A percentile compares a stretch with the other conserved stretches of the same genome.
phyloP scores from a whole-genome alignment of 2,888 invertebrate genomes.

The Chymomyza fuscimana region DNA sequence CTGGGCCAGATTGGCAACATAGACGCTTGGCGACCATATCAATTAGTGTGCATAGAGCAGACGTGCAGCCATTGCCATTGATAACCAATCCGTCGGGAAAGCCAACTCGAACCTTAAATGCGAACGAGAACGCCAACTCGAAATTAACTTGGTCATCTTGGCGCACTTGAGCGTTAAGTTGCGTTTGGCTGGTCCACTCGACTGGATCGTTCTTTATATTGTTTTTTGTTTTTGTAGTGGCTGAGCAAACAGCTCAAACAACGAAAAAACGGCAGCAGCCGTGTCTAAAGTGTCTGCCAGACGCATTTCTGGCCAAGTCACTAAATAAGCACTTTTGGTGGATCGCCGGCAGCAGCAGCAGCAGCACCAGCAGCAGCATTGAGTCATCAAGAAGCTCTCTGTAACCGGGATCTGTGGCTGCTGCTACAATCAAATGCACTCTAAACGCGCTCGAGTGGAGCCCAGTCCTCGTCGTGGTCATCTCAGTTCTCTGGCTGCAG shows the following conservation, averaged over 20 bases:
- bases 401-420: constrained; percentile 21
- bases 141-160: constrained; percentile 73
- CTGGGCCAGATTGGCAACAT: constrained; percentile 50
- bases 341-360: constrained; percentile 29
- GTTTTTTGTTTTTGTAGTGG: constrained; percentile 61
- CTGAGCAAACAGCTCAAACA: constrained; percentile 64
- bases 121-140: constrained; percentile 20
- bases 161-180: constrained; percentile 57
- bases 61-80: constrained; percentile 45
- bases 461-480: background rate
- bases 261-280: constrained; percentile 57
- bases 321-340: constrained; percentile 65
- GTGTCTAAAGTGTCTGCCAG: constrained; percentile 44
- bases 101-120: constrained; percentile 6
- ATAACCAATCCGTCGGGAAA: constrained; percentile 42
- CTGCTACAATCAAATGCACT: constrained; percentile 57
- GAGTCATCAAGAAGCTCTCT: constrained; percentile 62
- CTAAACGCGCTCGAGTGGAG: constrained; percentile 31
- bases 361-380: constrained; percentile 50
- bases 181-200: constrained; percentile 57
- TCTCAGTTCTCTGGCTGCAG: background rate
- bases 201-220: constrained; percentile 15
- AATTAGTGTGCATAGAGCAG: constrained; percentile 53
- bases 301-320: constrained; percentile 57
- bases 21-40: constrained; percentile 66